Conservation (phyloP, 2,888 invertebrate species). For the Tetragonisca angustula region DNA sequence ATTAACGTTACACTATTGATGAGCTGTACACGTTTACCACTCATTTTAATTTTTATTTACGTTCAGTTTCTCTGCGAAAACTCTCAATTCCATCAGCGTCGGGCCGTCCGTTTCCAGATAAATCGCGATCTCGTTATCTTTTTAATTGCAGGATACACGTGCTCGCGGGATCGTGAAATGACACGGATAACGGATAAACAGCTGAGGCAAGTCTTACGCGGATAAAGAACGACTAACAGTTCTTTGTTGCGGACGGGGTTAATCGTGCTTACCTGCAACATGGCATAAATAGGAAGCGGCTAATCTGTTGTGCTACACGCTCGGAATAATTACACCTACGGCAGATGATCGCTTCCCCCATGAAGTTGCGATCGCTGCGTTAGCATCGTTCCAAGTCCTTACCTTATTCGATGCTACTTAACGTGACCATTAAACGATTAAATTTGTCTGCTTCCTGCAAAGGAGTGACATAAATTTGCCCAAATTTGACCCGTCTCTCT, state of each 20-base stretch:
- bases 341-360: conserved; percentile 49
- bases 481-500: too few relatives aligned
- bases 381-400: background rate
- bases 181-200: conserved; percentile 5
- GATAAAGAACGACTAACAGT: conserved; percentile 3
- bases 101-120: background rate
- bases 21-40: background rate
- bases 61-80: background rate
- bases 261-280: conserved; percentile 46
- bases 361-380: conserved; percentile 44
- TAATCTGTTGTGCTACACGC: conserved; percentile 45
- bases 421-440: too few relatives aligned
- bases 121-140: background rate
- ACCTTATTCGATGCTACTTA: too few relatives aligned
- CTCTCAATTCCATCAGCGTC: background rate
- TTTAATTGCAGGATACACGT: background rate
- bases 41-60: too few relatives aligned
- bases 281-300: conserved; percentile 39
- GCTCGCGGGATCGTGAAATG: background rate
- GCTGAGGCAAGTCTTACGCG: conserved; percentile 13
- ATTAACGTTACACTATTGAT: background rate
- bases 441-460: too few relatives aligned
- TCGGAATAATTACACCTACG: conserved; percentile 43
- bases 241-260: conserved; percentile 36
- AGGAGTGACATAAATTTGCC: too few relatives aligned